Percentiles rank a stretch among this genome's conserved stretches.
Conservation (phyloP, 35 echinoderm and acorn worm genomes). For the Hemicentrotus pulcherrimus region DNA sequence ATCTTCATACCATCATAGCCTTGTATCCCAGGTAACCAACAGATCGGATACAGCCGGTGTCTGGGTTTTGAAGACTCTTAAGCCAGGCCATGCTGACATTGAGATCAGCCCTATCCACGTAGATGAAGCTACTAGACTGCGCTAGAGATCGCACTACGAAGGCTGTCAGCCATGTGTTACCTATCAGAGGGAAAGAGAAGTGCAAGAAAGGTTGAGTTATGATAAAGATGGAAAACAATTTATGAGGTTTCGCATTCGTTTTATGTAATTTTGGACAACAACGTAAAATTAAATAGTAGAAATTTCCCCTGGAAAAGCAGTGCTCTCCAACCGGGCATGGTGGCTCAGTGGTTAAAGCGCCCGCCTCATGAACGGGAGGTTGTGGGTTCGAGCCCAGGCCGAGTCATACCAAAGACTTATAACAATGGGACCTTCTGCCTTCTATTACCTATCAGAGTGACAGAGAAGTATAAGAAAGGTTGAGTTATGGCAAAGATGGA, state of each 20-base stretch:
- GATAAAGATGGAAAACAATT: too few relatives aligned
- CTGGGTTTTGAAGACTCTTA: constrained; percentile 34
- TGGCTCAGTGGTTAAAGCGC: too few relatives aligned
- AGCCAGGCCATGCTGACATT: constrained; percentile 60
- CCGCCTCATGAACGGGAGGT: too few relatives aligned
- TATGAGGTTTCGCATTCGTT: too few relatives aligned
- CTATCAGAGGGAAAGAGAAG: not conserved
- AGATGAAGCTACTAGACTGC: constrained; percentile 63
- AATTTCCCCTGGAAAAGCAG: too few relatives aligned
- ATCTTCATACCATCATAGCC: constrained; percentile 61
- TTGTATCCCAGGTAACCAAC: constrained; percentile 57
- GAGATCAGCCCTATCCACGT: constrained; percentile 55
- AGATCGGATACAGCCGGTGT: constrained; percentile 59
- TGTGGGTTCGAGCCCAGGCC: too few relatives aligned
- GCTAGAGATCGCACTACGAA: constrained; percentile 69
- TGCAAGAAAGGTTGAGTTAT: not conserved
- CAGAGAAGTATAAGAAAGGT: not conserved
- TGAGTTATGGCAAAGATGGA: too few relatives aligned
- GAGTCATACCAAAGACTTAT: too few relatives aligned
- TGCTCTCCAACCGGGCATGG: too few relatives aligned
- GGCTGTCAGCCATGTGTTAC: constrained; percentile 66
- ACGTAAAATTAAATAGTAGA: too few relatives aligned
- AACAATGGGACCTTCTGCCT: too few relatives aligned
- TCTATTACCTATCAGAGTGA: not conserved
- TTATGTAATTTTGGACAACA: too few relatives aligned